Evolutionary conservation across 2,888 invertebrate species (phyloP).

Genomic region (Siphlonurus alternatus): DNA sequence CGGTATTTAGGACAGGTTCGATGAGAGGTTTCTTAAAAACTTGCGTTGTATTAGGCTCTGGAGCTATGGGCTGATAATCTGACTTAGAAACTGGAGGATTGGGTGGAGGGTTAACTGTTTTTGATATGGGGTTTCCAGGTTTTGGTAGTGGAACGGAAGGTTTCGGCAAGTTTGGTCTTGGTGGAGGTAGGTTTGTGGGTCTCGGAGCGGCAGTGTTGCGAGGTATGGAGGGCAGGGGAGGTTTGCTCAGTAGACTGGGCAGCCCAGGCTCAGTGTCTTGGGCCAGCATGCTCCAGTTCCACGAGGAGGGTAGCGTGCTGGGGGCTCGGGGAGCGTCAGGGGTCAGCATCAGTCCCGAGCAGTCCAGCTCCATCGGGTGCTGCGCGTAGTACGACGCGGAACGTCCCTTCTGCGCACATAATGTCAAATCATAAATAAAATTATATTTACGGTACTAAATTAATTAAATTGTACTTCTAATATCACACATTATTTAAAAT

Average conservation of each 20-base stretch:
- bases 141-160: not conserved
- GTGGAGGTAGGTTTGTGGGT: not conserved
- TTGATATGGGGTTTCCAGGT: not conserved
- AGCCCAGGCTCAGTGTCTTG: not conserved
- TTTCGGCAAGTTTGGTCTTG: too few relatives aligned
- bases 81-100: not conserved
- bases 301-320: conserved; percentile 7
- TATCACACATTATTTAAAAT: too few relatives aligned
- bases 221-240: too few relatives aligned
- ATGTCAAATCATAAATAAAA: conserved; percentile 7
- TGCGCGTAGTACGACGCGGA: conserved; percentile 27
- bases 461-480: not conserved
- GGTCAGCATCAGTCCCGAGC: conserved; percentile 19
- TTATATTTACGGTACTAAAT: not conserved
- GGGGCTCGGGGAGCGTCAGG: conserved; percentile 18
- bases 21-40: too few relatives aligned
- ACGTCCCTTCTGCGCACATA: conserved; percentile 25
- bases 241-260: not conserved
- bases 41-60: too few relatives aligned
- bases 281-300: conserved; percentile 3
- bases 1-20: too few relatives aligned
- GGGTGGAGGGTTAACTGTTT: not conserved
- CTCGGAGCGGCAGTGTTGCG: too few relatives aligned
- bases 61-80: too few relatives aligned
- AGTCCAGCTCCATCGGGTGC: conserved; percentile 24